These are phyloP conservation scores for Ormia ochracea DNA, from an alignment of 2,888 invertebrate species.

Conservation along the genomic window DNA sequence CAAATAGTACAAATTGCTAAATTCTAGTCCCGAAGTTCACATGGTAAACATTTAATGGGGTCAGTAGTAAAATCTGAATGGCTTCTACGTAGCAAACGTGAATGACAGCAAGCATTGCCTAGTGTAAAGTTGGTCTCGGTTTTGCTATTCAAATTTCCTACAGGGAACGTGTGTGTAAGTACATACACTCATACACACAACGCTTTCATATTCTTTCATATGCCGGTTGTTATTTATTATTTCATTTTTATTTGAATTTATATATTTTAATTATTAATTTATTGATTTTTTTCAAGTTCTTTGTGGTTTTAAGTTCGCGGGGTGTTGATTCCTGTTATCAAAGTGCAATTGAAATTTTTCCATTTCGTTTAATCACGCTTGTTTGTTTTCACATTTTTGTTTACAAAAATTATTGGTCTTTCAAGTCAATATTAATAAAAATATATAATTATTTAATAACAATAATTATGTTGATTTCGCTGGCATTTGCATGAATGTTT, in stretches of 20 bases:
- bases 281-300: neutral
- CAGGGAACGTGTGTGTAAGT: too few species aligned
- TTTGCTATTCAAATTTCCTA: too few species aligned
- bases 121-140: too few species aligned
- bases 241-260: conserved; percentile 38
- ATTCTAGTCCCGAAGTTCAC: too few species aligned
- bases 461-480: neutral
- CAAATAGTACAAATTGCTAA: too few species aligned
- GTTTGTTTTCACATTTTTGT: conserved; percentile 41
- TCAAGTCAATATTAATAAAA: neutral
- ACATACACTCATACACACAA: too few species aligned
- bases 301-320: conserved; percentile 47
- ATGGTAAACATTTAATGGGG: too few species aligned
- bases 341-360: conserved; percentile 55
- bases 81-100: too few species aligned
- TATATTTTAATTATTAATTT: neutral
- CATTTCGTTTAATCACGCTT: conserved; percentile 33
- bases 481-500: neutral
- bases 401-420: conserved; percentile 17
- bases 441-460: neutral
- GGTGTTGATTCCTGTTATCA: conserved; percentile 52
- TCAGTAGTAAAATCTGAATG: too few species aligned
- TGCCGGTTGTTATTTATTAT: conserved; percentile 29
- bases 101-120: too few species aligned
- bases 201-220: too few species aligned